These are phyloP conservation scores for Pachydiplax longipennis DNA, from an alignment of 2,888 invertebrate species.

Conservation along the genomic window DNA sequence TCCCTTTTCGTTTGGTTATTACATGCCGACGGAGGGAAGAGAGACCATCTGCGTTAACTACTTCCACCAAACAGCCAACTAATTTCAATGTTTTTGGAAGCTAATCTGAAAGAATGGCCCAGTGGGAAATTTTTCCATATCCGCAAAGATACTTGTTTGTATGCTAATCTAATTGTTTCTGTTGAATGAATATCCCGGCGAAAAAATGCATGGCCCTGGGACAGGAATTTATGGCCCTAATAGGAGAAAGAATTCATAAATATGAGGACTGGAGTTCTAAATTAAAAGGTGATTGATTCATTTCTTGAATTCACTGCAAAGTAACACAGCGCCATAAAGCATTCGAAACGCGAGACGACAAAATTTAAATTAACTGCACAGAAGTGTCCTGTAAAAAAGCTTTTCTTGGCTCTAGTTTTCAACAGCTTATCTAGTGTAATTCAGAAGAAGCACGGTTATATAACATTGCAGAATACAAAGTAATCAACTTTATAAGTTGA, in stretches of 20 bases:
- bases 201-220: too few species aligned
- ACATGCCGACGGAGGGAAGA: not conserved
- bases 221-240: too few species aligned
- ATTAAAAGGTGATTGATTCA: not conserved
- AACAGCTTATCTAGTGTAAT: too few species aligned
- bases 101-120: not conserved
- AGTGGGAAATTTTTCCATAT: not conserved
- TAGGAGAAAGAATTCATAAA: not conserved
- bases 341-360: too few species aligned
- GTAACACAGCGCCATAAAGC: too few species aligned
- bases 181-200: not conserved
- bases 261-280: not conserved
- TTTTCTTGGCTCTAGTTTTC: too few species aligned
- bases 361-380: too few species aligned
- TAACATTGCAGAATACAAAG: too few species aligned
- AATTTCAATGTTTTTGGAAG: constrained; percentile 9
- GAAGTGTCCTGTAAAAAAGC: too few species aligned
- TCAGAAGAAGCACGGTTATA: too few species aligned
- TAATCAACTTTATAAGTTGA: too few species aligned
- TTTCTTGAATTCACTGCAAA: not conserved
- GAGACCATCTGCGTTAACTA: not conserved
- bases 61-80: not conserved
- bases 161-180: constrained; percentile 29
- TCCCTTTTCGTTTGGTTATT: not conserved
- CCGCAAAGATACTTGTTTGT: constrained; percentile 21